Base-by-base conservation (phyloP, 2,888 invertebrate species). In the Himalopsyche kuldschensis region DNA sequence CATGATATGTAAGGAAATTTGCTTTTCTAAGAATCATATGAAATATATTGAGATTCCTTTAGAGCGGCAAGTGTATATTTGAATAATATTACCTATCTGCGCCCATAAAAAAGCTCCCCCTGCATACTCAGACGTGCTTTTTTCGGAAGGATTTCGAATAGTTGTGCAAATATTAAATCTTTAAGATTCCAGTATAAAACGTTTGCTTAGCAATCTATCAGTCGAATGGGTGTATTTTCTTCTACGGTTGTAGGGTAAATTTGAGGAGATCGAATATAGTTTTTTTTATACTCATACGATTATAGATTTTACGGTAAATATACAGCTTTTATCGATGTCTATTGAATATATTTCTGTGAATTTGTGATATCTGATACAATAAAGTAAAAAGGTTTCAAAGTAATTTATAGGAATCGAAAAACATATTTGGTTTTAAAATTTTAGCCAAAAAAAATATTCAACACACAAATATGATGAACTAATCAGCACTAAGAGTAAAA, bases 201-300 rank as follows among this genome's bases (percentile, higher is more conserved):
- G 79, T 79, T 79, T 79, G 31, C 79, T 30, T 11, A 24, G 79
- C 79, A 79, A 79, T 79, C 79, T 48, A 79, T 79, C 79, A 79
- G 79, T 24, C 24, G 48, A 48, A 48, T 30, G 55, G 55, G 55
- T 55, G 55, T 35, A 35, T 4, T 55, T 55, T 55, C 48, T 55
- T 55, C 6, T 20, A 55, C 55, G 55, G 55, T 17, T 32, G 78
- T 24, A 41, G 31, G 46, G 78, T 78, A 32, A 24, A 55, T 55
- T 55, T 24, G n/a, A 41, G 41, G 11, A 41, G 15, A 55, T 55
- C 6, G 24, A 55, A 55, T 55, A 20, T 20, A 55, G 55, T 20
- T 55, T 55, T 55, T 48, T 41, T 41, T 2, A 41, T 3, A 55
- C 20, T 55, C 20, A 20, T 20, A 55, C 20, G n/a, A 55, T 24